Base-by-base conservation (phyloP, 2,113 vertebrate genomes). In the Meles meles region DNA sequence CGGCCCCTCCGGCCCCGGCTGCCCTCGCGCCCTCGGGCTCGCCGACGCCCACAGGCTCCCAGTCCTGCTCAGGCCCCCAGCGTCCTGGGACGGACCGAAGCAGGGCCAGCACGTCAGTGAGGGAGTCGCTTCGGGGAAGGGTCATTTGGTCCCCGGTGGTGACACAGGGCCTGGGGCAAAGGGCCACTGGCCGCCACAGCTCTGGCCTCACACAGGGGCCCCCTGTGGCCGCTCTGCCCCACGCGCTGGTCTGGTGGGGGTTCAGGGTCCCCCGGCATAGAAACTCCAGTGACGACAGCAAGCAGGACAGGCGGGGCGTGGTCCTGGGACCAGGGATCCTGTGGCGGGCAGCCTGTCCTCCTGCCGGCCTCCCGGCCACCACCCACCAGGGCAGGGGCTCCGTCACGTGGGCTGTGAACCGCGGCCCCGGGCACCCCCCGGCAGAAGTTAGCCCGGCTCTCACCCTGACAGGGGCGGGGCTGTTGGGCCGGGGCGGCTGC, bases 91-190 rank as follows among this genome's bases (percentile, higher is more conserved):
- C 7, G 14, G 88, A 31, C 20, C 10, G 0, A 25, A 7, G 72
- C 13, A 34, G 10, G 10, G 23, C 47, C 31, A 5, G 34, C 7
- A 14, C 15, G n/a, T 47, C 72, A 17, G 39, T 27, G 42, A 44
- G 25, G 42, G 72, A 29, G 42, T 42, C 6, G 2, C 29, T 11
- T 29, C 21, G 31, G 15, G 44, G 69, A 10, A 37, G 11, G 59
- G 65, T 37, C 29, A 0, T 8, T 7, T 27, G 42, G 59, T 14
- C 63, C 21, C 59, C 17, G 3, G 23, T 5, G 14, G 9, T n/a
- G 9, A n/a, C n/a, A 2, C 0, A 8, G 17, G 3, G 37, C 25
- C 57, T 4, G 76, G 20, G 59, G 65, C 5, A 8, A 84, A 0
- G 9, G n/a, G 39, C 12, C 1, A 0, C 61, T 11, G 25, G 23